These are phyloP conservation scores for Callorhinus ursinus DNA, from an alignment of 2,113 vertebrate genomes.

Conservation along the genomic window DNA sequence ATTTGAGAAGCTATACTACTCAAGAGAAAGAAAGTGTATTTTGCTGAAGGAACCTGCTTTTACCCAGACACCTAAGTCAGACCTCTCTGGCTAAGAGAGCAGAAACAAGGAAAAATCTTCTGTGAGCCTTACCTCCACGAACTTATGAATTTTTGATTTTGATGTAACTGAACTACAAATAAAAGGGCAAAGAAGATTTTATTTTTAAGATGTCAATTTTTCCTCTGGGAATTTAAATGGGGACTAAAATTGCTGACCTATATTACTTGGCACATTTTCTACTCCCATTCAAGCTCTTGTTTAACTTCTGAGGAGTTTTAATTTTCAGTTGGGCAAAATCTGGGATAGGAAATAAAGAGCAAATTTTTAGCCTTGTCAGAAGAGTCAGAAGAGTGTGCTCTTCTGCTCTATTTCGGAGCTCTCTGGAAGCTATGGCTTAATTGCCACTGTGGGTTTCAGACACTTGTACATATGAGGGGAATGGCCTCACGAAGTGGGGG, in stretches of 20 bases:
- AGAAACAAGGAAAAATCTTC: neutral
- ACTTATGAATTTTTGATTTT: neutral
- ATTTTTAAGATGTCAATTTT: neutral
- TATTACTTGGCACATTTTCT: neutral
- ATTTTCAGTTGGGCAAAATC: neutral
- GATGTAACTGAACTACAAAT: conserved; percentile 5
- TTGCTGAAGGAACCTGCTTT: neutral
- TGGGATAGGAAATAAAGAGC: neutral
- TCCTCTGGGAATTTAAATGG: neutral
- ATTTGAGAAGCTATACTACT: neutral
- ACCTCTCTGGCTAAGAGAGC: neutral
- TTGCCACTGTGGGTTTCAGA: neutral
- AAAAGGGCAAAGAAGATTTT: conserved; percentile 13
- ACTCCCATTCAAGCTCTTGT: neutral
- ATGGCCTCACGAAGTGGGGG: no score
- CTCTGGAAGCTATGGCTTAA: neutral
- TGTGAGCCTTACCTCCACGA: neutral
- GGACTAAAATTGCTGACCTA: neutral
- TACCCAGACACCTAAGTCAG: neutral
- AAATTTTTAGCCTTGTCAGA: neutral
- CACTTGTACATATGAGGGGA: no score
- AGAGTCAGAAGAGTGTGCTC: neutral
- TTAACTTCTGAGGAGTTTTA: neutral
- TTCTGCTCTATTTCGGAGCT: neutral
- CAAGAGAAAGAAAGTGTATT: neutral